Base-by-base conservation (phyloP, 2,888 invertebrate genomes). In the Acleris emargana region DNA sequence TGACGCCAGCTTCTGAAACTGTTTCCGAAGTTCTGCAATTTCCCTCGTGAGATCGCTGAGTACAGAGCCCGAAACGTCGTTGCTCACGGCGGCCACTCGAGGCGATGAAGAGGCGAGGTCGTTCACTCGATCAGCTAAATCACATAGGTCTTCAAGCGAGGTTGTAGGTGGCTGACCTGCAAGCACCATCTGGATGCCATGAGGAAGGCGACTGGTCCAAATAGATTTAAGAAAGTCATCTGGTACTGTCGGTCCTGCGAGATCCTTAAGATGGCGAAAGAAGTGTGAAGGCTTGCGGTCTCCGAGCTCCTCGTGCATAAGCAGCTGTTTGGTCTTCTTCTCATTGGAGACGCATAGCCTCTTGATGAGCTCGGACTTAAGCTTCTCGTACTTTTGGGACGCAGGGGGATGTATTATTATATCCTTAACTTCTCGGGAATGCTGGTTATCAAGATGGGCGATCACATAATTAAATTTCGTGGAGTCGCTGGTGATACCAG, bases 351-450 rank as follows among this genome's bases (percentile, higher is more conserved):
- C 42, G 11, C 57, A 50, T 13, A 62, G 38, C 25, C 52, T 16
- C 28, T 52, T 54, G 32, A 52, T 43, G 16, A 67, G 54, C 25
- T 58, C 61, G 53, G 38, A 38, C 42, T 68, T 68, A 13, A 67
- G 42, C 3, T 6, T 25, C 13, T 59, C 38, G 32, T 61, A 63
- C 20, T 28, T 28, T 25, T 54, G 18, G 3, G 22, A 25, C 17
- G 7, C 16, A 1, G 51, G 51, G 3, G 51, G 51, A 25, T 51
- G 22, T 3, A 16, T 51, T 16, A 51, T 51, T 6, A 51, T 25
- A 13, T 25, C 28, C n/a, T 51, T 25, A 13, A 25, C 51, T 13
- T 51, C 51, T 25, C 25, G 16, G 6, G 51, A 25, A 5, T 16
- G 13, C 25, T n/a, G 51, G 5, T 11, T 22, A 16, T 51, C 51